These are phyloP conservation scores for Zaprionus taronus DNA, from an alignment of 1,140 invertebrate species.

Conservation along the genomic window DNA sequence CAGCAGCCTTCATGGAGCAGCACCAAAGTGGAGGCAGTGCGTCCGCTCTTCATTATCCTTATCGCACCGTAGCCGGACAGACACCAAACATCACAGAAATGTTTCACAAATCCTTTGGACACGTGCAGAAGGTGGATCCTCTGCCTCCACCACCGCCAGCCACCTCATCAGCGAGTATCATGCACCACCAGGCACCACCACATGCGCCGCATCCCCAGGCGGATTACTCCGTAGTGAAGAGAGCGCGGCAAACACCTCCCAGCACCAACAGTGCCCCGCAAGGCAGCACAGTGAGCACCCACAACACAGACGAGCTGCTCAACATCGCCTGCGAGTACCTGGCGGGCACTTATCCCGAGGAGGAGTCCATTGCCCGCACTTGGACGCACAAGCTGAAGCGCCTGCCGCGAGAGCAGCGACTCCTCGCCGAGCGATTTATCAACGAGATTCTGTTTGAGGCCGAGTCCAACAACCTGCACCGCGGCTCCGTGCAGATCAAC, in stretches of 20 bases:
- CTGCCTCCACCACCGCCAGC: constrained; percentile 51
- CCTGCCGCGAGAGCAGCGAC: constrained; percentile 68
- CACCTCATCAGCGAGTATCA: constrained; percentile 18
- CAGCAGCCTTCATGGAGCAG: constrained; percentile 63
- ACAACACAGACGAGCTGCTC: constrained; percentile 72
- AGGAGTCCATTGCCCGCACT: constrained; percentile 77
- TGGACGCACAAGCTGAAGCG: constrained; percentile 78
- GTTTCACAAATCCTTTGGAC: constrained; percentile 80
- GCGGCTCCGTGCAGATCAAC: constrained; percentile 78
- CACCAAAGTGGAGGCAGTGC: constrained; percentile 18
- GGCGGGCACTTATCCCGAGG: constrained; percentile 73
- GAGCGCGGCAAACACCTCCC: constrained; percentile 59
- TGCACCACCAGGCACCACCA: constrained; percentile 38
- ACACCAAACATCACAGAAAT: constrained; percentile 76
- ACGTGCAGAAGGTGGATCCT: constrained; percentile 51
- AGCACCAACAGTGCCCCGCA: neutral
- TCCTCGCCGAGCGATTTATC: constrained; percentile 79
- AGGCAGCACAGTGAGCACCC: constrained; percentile 29
- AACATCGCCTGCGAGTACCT: constrained; percentile 81
- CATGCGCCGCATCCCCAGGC: constrained; percentile 21
- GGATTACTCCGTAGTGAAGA: constrained; percentile 30
- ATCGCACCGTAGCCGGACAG: constrained; percentile 43
- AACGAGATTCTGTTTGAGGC: constrained; percentile 83
- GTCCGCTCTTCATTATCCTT: constrained; percentile 48
- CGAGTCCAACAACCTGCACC: constrained; percentile 76